phyloP scores from a whole-genome alignment of 2,113 vertebrate species.

The Labeo rohita region DNA sequence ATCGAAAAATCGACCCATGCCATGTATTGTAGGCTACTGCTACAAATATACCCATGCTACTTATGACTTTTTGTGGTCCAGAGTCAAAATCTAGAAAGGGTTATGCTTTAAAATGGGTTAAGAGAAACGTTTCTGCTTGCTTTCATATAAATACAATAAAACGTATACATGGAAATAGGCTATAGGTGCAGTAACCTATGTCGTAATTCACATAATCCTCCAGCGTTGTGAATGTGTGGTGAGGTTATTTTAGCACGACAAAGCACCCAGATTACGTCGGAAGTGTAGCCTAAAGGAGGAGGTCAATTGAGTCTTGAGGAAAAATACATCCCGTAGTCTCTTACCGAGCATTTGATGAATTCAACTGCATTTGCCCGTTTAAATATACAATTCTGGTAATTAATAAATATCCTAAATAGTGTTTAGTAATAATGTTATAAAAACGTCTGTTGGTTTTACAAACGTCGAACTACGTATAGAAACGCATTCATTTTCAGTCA shows the following conservation, averaged over 20 bases:
- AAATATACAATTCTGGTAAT: background rate
- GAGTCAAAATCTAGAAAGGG: background rate
- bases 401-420: background rate
- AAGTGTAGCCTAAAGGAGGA: no score
- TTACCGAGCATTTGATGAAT: background rate
- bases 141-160: background rate
- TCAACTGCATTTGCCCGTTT: background rate
- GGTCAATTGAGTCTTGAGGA: background rate
- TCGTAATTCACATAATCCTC: no score
- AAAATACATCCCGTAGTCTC: background rate
- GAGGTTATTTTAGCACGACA: no score
- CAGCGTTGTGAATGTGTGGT: no score
- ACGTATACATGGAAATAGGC: background rate
- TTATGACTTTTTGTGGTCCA: no score
- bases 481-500: background rate
- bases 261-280: no score
- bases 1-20: no score
- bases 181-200: background rate
- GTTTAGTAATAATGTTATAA: background rate
- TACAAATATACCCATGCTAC: no score
- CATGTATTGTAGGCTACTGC: background rate
- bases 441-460: background rate
- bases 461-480: background rate
- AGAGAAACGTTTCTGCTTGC: background rate
- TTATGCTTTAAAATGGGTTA: background rate